These are phyloP conservation scores for Otolemur garnettii DNA, from an alignment of 2,113 vertebrate genomes.

Conservation along the genomic window DNA sequence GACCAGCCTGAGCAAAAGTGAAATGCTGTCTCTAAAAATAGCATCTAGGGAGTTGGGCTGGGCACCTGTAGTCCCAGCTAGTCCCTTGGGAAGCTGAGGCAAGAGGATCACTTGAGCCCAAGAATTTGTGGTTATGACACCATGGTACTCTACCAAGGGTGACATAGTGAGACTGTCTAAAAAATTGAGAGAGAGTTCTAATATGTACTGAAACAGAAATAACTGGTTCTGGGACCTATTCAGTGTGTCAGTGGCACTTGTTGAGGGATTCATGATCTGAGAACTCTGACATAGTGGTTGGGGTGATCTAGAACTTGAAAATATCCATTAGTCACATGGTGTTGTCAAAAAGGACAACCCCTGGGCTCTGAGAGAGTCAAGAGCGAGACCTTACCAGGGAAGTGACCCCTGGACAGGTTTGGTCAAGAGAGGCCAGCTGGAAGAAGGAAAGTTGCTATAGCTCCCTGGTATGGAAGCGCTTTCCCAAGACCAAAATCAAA, in stretches of 20 bases:
- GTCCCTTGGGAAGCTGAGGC: no score
- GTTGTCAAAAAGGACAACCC: not conserved
- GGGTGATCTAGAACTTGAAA: not conserved
- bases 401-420: not conserved
- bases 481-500: not conserved
- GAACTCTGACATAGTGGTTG: not conserved
- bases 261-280: not conserved
- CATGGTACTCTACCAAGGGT: no score
- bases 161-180: no score
- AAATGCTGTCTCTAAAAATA: no score
- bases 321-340: not conserved
- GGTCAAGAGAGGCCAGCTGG: not conserved
- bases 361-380: not conserved
- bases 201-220: not conserved
- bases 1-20: no score
- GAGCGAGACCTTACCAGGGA: not conserved
- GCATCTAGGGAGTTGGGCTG: no score
- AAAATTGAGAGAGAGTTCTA: not conserved
- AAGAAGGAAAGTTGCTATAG: accelerated
- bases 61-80: no score
- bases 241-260: not conserved
- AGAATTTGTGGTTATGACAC: no score
- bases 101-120: no score
- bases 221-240: not conserved
- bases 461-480: not conserved